Evolutionary conservation across 2,797 vertebrate species (phyloP).

Genomic region (Enteromius argenteus): DNA sequence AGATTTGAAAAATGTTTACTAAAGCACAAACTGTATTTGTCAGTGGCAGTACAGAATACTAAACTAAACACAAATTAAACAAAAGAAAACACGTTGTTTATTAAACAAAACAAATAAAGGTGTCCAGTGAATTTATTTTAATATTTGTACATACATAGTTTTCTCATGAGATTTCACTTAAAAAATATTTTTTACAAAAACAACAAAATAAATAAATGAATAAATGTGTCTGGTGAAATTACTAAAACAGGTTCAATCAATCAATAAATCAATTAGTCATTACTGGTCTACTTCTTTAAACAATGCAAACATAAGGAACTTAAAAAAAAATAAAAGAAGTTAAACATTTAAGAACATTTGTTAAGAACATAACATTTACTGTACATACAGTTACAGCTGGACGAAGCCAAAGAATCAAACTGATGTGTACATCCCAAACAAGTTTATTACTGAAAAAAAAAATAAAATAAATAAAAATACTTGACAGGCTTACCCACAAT

Average conservation of each 20-base stretch:
- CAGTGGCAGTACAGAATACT: not conserved
- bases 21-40: not conserved
- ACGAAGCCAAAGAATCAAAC: slow-evolving; percentile 62
- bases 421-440: slow-evolving; percentile 55
- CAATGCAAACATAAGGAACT: not conserved
- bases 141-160: too few species aligned
- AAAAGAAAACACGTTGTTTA: too few species aligned
- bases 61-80: not conserved
- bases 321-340: not conserved
- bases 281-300: too few species aligned
- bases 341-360: not conserved
- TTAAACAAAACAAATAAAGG: too few species aligned
- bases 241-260: not conserved
- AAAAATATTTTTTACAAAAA: too few species aligned
- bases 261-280: not conserved
- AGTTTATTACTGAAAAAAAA: slow-evolving; percentile 58
- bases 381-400: slow-evolving; percentile 1
- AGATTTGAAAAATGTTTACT: not conserved
- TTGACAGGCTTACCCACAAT: slow-evolving; percentile 56
- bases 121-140: too few species aligned
- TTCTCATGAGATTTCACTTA: not conserved
- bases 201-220: not conserved
- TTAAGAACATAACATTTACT: not conserved
- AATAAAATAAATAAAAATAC: slow-evolving; percentile 29
- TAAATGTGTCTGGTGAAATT: not conserved